A percentile compares a stretch with the other conserved stretches of the same genome.
These are phyloP conservation scores for Anthophora plumipes DNA, from an alignment of 2,888 invertebrate species.

Conservation along the genomic window DNA sequence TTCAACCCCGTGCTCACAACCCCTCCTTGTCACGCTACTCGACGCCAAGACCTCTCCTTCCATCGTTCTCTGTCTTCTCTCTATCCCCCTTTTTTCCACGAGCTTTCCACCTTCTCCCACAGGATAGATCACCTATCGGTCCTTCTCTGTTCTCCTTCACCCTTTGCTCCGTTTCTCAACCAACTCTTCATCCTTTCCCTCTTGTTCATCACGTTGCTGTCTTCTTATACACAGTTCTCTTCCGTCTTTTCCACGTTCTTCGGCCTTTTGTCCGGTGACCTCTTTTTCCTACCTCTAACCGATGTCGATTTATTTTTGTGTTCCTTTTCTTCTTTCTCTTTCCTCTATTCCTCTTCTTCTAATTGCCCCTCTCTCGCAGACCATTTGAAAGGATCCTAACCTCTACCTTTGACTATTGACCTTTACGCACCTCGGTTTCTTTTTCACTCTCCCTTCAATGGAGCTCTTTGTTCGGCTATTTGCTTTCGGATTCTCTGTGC, in stretches of 20 bases:
- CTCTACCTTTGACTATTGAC: conserved; percentile 5
- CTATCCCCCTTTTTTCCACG: conserved; percentile 2
- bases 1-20: conserved; percentile 23
- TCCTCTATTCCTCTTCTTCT: too few relatives aligned
- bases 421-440: background rate
- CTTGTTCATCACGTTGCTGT: conserved; percentile 1
- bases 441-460: background rate
- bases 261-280: background rate
- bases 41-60: conserved; percentile 26
- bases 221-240: background rate
- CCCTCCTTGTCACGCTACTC: conserved; percentile 23
- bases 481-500: background rate
- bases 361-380: too few relatives aligned
- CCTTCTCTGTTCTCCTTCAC: conserved; percentile 16
- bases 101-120: background rate
- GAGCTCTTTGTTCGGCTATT: background rate
- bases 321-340: background rate
- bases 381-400: background rate
- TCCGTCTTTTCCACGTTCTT: background rate
- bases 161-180: conserved; percentile 25
- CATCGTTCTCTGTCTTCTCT: conserved; percentile 35
- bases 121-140: conserved; percentile 2
- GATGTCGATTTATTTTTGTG: background rate
- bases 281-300: background rate
- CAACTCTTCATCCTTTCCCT: background rate